Percentiles rank a stretch among this genome's conserved stretches.
These are phyloP conservation scores for Leptoteleia sp. DNA, from an alignment of 1,140 invertebrate species.

Conservation along the genomic window DNA sequence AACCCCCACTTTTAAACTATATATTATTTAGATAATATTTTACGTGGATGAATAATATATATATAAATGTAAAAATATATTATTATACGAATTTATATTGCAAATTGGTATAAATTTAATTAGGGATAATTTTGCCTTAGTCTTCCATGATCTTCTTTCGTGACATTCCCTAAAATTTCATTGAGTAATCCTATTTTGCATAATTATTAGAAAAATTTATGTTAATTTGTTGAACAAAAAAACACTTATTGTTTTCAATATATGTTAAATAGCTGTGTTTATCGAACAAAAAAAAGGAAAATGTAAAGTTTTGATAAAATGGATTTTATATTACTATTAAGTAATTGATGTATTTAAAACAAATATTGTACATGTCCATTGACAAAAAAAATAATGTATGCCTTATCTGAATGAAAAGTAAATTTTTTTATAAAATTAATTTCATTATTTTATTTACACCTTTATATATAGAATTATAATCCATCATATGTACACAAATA, in stretches of 20 bases:
- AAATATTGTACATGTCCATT: constrained; percentile 46
- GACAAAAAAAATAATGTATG: constrained; percentile 51
- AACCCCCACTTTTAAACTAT: constrained; percentile 16
- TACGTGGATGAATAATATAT: too few species aligned
- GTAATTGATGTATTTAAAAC: constrained; percentile 29
- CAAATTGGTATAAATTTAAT: too few species aligned
- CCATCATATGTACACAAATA: background rate
- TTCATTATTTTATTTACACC: constrained; percentile 23
- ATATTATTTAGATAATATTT: too few species aligned
- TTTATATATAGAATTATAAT: too few species aligned
- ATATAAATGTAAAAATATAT: too few species aligned
- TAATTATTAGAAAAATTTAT: background rate
- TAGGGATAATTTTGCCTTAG: too few species aligned
- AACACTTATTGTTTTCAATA: constrained; percentile 5
- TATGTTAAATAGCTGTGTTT: constrained; percentile 3
- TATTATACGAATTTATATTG: too few species aligned
- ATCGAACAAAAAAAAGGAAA: constrained; percentile 4
- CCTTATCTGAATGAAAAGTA: constrained; percentile 59
- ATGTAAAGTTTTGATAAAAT: constrained; percentile 8
- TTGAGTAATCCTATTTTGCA: constrained; percentile 19
- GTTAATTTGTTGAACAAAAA: constrained; percentile 2
- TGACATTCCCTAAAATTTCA: constrained; percentile 54
- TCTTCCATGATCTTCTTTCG: constrained; percentile 43
- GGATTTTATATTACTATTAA: constrained; percentile 39
- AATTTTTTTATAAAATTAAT: constrained; percentile 59